Evolutionary conservation across 1,140 invertebrate genomes (phyloP).

Genomic region (Drosophila triauraria): DNA sequence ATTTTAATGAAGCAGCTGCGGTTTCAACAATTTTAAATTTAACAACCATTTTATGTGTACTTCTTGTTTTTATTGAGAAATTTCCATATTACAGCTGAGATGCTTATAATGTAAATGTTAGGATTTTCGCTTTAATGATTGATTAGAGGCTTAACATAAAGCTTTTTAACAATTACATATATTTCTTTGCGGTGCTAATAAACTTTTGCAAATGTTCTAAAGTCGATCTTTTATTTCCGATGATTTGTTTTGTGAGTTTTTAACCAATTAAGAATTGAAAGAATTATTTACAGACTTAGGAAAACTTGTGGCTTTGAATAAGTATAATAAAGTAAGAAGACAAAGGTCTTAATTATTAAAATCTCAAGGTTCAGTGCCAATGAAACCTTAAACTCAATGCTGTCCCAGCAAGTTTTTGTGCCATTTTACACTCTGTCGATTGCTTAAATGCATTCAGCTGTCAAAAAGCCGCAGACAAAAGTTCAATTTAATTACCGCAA

Average conservation of each 20-base stretch:
- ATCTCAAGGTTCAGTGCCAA: not conserved
- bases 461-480: slow-evolving; percentile 60
- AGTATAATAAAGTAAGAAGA: not conserved
- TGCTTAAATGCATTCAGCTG: slow-evolving; percentile 53
- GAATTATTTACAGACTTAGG: too few species aligned
- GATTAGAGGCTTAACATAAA: not conserved
- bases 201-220: too few species aligned
- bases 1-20: not conserved
- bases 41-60: not conserved
- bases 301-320: not conserved
- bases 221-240: too few species aligned
- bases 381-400: not conserved
- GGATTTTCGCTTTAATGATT: too few species aligned
- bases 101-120: not conserved
- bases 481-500: slow-evolving; percentile 63
- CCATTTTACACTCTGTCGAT: slow-evolving; percentile 44
- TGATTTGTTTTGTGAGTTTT: too few species aligned
- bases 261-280: too few species aligned
- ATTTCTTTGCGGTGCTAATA: too few species aligned
- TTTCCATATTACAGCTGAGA: not conserved
- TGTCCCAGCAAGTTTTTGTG: slow-evolving; percentile 32
- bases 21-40: not conserved
- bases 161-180: too few species aligned
- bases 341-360: not conserved
- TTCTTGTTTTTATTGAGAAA: not conserved